Evolutionary conservation across 1,140 invertebrate genomes (phyloP).

Genomic region (Agrypnia vestita): DNA sequence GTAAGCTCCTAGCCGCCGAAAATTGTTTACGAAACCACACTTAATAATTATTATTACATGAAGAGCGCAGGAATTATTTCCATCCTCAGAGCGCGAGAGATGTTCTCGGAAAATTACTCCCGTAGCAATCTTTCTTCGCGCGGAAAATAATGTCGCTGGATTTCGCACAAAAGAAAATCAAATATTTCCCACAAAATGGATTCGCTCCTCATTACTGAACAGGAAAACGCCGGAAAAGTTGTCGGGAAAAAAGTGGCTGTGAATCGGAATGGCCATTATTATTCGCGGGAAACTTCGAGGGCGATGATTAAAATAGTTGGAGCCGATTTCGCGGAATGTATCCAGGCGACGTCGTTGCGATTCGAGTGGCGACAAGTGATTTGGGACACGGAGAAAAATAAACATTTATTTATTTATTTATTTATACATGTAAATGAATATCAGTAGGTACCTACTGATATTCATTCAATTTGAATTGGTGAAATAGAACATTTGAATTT

Average conservation of each 20-base stretch:
- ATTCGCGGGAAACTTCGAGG: conserved; percentile 2
- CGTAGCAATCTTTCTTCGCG: conserved; percentile 18
- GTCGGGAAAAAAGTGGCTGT: conserved; percentile 12
- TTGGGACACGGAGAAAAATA: too few species aligned
- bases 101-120: conserved; percentile 2
- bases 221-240: conserved; percentile 30
- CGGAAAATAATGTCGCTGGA: conserved; percentile 32
- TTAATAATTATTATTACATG: neutral
- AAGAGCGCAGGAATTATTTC: neutral
- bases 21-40: neutral
- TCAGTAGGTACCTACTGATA: too few species aligned
- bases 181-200: conserved; percentile 39
- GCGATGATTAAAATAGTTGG: conserved; percentile 32
- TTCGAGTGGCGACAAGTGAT: too few species aligned
- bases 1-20: neutral
- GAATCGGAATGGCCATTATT: conserved; percentile 26
- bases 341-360: neutral
- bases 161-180: conserved; percentile 42
- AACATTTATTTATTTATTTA: too few species aligned
- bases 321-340: neutral
- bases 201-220: conserved; percentile 27
- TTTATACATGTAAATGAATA: too few species aligned
- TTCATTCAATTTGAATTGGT: too few species aligned
- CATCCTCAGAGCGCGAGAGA: neutral
- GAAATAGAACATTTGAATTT: too few species aligned